phyloP scores from a whole-genome alignment of 1,140 invertebrate species.

The Zaprionus inermis region DNA sequence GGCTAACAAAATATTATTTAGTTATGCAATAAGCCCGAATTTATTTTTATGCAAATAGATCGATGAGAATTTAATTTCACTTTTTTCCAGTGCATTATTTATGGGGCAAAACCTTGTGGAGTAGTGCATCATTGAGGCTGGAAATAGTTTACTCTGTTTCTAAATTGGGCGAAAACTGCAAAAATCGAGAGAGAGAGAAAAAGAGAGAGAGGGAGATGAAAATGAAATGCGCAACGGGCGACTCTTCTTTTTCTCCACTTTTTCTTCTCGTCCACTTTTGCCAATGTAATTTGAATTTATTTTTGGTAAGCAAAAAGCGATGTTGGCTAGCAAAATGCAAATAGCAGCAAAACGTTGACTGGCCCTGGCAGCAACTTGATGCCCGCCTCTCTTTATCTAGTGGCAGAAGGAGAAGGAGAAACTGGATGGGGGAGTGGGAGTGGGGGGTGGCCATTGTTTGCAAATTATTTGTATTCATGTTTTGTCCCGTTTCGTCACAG shows the following conservation, averaged over 20 bases:
- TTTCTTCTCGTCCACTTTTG: constrained; percentile 21
- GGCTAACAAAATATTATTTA: not conserved
- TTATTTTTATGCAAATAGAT: not conserved
- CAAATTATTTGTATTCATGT: constrained; percentile 73
- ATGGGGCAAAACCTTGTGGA: too few species aligned
- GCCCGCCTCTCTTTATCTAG: constrained; percentile 8
- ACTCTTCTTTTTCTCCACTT: constrained; percentile 4
- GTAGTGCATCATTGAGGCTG: not conserved
- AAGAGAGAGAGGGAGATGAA: not conserved
- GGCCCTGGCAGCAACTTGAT: constrained; percentile 13
- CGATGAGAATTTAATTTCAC: not conserved
- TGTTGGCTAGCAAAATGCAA: constrained; percentile 52
- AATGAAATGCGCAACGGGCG: constrained; percentile 35
- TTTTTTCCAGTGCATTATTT: not conserved
- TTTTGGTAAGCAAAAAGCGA: constrained; percentile 49
- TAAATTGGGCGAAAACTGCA: constrained; percentile 38
- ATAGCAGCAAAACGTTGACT: constrained; percentile 57
- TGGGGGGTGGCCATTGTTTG: constrained; percentile 47
- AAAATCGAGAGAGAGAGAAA: constrained; percentile 7
- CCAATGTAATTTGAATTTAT: constrained; percentile 58
- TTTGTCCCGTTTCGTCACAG: constrained; percentile 40
- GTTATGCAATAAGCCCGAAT: not conserved
- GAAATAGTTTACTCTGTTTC: constrained; percentile 7
- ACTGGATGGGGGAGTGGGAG: not conserved
- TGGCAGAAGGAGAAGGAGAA: not conserved